phyloP scores from a whole-genome alignment of 35 echinoderm and acorn worm species.

The Hemicentrotus pulcherrimus region DNA sequence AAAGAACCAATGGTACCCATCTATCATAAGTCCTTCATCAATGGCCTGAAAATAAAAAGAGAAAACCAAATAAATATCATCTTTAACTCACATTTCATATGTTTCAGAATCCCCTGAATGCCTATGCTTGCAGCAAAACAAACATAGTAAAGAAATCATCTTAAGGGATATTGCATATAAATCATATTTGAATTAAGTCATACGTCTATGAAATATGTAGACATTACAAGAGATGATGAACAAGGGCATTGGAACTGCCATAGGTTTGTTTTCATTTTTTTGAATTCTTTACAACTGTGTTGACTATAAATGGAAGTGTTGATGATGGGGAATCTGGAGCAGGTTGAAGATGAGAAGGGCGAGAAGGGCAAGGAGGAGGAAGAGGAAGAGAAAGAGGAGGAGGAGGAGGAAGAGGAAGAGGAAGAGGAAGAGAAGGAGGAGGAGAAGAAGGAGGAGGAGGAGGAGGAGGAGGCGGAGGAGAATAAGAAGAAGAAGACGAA shows the following conservation, averaged over 20 bases:
- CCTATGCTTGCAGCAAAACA: no score
- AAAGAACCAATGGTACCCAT: slow-evolving; percentile 88
- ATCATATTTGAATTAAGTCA: no score
- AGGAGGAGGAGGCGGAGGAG: not conserved
- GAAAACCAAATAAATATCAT: not conserved
- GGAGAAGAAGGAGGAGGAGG: not conserved
- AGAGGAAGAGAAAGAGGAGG: not conserved
- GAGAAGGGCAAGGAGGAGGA: not conserved
- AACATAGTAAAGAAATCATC: no score
- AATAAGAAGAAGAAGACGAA: not conserved
- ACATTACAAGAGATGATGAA: no score
- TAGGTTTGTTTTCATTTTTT: no score
- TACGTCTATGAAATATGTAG: no score
- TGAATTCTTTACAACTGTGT: no score
- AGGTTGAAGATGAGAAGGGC: not conserved
- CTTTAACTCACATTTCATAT: not conserved
- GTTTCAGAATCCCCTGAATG: no score
- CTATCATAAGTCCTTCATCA: slow-evolving; percentile 76
- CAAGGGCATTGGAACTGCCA: no score
- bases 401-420: not conserved
- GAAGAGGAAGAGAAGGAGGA: not conserved
- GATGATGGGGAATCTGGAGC: not conserved
- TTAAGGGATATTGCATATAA: no score
- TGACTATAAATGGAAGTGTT: no score
- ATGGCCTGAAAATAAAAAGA: slow-evolving; percentile 60